Conservation (phyloP, 2,888 invertebrate genomes). For the Apamea sordens region DNA sequence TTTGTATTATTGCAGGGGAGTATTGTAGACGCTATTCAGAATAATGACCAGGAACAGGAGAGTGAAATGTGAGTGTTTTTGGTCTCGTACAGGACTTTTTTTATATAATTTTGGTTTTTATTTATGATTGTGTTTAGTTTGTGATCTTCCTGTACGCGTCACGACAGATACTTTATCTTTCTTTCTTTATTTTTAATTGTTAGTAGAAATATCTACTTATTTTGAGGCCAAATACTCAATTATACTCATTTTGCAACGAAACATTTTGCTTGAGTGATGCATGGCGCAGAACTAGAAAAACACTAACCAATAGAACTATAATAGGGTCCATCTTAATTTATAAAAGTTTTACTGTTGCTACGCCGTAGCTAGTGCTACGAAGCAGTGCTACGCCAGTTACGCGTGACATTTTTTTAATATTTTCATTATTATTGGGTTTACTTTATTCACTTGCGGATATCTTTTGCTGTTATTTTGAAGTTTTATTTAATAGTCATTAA, state of each 20-base stretch:
- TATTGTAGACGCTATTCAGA: conserved; percentile 4
- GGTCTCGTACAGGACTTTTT: neutral
- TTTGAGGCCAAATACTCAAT: no score
- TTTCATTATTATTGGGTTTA: neutral
- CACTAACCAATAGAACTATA: neutral
- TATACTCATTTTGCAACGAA: neutral
- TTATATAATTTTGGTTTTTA: no score
- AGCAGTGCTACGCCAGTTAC: conserved; percentile 10
- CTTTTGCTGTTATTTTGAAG: neutral
- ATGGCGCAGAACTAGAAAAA: neutral
- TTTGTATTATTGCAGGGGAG: conserved; percentile 14
- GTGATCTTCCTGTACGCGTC: no score
- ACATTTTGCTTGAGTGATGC: neutral
- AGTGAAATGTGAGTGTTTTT: conserved; percentile 18
- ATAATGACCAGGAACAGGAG: neutral
- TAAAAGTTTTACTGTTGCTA: neutral
- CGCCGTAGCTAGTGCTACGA: no score
- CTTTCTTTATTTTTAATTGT: no score
- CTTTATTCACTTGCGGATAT: neutral
- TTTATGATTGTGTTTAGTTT: no score
- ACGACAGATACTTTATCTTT: no score
- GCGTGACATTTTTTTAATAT: neutral
- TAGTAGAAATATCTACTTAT: no score
- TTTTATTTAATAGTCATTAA: neutral
- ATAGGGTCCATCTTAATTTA: no score